Base-by-base conservation (phyloP, 2,797 vertebrate genomes). In the Malurus splendens region DNA sequence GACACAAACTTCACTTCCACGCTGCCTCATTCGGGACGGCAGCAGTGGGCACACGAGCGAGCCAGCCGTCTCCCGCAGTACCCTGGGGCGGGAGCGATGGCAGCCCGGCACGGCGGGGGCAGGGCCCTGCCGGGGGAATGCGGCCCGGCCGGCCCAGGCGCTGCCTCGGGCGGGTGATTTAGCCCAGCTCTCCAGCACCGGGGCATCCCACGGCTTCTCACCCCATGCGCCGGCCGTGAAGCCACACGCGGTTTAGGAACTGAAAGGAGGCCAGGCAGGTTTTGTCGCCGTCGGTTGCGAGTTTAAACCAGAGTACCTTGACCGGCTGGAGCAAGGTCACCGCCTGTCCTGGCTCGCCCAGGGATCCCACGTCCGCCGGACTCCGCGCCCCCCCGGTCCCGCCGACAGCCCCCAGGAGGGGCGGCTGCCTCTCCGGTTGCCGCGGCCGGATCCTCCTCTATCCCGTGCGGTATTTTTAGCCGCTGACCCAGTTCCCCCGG, bases 401-500 rank as follows among this genome's bases (percentile, higher is more conserved):
- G 5, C 28, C n/a, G 19, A 3, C 59, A 13, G 33, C 27, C 32
- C 30, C 9, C 45, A 7, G 14, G 18, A 44, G 33, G 42, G 38
- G 33, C 24, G 12, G 20, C 23, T 8, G 25, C 8, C 14, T 15
- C 17, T n/a, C 30, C 14, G 12, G 30, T 5, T n/a, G 41, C 79
- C 7, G 28, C 36, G 18, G 52, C 27, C 6, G 3, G 32, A 44
- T 38, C 66, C 32, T 50, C 16, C 74, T 61, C 77, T 42, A 66
- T 57, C 48, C 61, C 65, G 36, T 30, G 44, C 75, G 32, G 82
- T 92, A 90, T 87, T 91, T 94, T 91, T 87, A 89, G 86, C 24
- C n/a, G 23, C 64, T 87, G 86, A 89, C 91, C 89, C 91, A 85
- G 24, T 72, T 82, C 79, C 38, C 44, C 66, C 8, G 9, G 78